Evolutionary conservation across 1,140 invertebrate species (phyloP), one percentile per base, ranked within the genome.

Genomic region (Paracyclopina nana): DNA sequence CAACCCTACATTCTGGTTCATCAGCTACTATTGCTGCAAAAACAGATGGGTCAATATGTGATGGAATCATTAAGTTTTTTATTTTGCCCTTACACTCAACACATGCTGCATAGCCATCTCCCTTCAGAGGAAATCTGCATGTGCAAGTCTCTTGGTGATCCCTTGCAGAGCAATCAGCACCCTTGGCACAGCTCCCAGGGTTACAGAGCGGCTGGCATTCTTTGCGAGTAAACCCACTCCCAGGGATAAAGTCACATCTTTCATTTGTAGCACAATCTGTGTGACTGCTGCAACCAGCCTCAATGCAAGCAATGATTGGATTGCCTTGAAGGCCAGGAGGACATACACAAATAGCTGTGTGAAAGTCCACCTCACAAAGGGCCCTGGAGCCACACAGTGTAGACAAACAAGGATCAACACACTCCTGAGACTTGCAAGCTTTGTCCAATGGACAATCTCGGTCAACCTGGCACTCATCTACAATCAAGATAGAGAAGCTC

Each of bases 361-460:
- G 80, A 57, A 84, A 82, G n/a, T 76, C 77, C 58, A 86, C 85
- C 61, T 85, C 74, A 67, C 85, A 91, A 52, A 82, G 70, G 29
- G 84, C 83, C 62, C 86, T 78, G 54, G 71, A 69, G 55, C 77
- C 79, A 62, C 85, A 91, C 14, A 18, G 14, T 8, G 26, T 31
- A n/a, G 27, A 16, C 11, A 79, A 80, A 57, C 84, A 88, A 18
- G 83, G 84, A 63, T 77, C 75, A 64, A 78, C 76, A 63, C 82
- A 87, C 63, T 73, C 72, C 59, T 73, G 70, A 63, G 77, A 75
- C 60, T 84, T 74, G 70, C 62, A 63, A 8, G 62, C 62, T 42
- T 61, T 59, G 41, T 59, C 55, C 20, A 57, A 55, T 9, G 58
- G 60, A 54, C 62, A 63, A 9, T 56, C 55, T 5, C 50, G 57